These are phyloP conservation scores for Iselma pallidipennis DNA, from an alignment of 2,888 invertebrate genomes.

Conservation along the genomic window DNA sequence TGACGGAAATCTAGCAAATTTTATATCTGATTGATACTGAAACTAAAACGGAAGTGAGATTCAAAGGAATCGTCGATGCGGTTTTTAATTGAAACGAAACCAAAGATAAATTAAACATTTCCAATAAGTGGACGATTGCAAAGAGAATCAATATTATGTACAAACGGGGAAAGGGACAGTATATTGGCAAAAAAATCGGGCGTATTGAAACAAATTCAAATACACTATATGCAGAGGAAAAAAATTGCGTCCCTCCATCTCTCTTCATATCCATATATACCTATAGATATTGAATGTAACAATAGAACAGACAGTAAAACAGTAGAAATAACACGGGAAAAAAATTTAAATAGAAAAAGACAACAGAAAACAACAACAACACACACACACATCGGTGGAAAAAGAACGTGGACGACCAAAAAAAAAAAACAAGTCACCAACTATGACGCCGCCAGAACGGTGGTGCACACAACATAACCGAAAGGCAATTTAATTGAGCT, in stretches of 20 bases:
- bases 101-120: conserved; percentile 19
- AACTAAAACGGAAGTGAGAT: too few relatives aligned
- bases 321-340: background rate
- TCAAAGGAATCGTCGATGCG: too few relatives aligned
- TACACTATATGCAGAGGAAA: too few relatives aligned
- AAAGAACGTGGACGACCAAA: background rate
- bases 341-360: background rate
- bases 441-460: conserved; percentile 31
- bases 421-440: conserved; percentile 37
- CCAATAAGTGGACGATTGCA: conserved; percentile 21
- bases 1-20: too few relatives aligned
- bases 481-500: conserved; percentile 49
- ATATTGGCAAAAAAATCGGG: background rate
- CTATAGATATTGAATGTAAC: background rate
- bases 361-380: background rate
- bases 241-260: background rate
- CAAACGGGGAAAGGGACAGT: conserved; percentile 6
- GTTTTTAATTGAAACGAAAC: background rate
- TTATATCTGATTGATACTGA: too few relatives aligned
- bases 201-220: background rate
- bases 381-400: background rate
- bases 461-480: conserved; percentile 33
- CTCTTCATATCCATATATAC: too few relatives aligned
- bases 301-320: background rate
- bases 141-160: conserved; percentile 22